Conservation (phyloP, 2,797 vertebrate genomes). For the Sebastes diaconus region DNA sequence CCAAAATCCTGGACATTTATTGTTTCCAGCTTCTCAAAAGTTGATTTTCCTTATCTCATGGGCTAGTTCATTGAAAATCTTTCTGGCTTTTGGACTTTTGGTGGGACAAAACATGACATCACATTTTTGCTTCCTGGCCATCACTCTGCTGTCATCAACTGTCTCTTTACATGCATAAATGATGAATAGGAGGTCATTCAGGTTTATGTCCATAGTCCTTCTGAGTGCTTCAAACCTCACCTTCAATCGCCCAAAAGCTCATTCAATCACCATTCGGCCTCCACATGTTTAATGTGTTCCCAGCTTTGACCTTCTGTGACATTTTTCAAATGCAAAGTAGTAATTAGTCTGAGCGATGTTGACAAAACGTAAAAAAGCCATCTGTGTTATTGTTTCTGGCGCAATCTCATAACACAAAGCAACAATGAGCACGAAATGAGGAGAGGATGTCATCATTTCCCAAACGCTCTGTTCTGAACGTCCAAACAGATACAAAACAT, state of each 20-base stretch:
- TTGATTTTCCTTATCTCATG: not conserved
- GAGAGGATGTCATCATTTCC: not conserved
- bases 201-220: no score
- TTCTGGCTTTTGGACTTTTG: not conserved
- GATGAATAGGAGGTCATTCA: not conserved
- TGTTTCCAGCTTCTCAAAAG: not conserved
- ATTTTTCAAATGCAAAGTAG: not conserved
- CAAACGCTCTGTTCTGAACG: not conserved
- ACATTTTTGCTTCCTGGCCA: not conserved
- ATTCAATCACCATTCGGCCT: not conserved
- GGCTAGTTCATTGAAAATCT: not conserved
- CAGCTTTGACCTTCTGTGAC: not conserved
- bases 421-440: not conserved
- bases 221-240: not conserved
- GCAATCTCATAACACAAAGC: not conserved
- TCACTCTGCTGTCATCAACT: not conserved
- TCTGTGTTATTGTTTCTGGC: not conserved
- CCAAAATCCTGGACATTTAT: not conserved
- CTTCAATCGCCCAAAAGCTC: not conserved
- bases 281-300: not conserved
- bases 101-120: not conserved
- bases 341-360: not conserved
- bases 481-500: not conserved
- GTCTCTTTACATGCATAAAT: not conserved
- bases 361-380: not conserved